These are phyloP conservation scores for Metaphire vulgaris DNA, from an alignment of 1,140 invertebrate genomes.

Conservation along the genomic window DNA sequence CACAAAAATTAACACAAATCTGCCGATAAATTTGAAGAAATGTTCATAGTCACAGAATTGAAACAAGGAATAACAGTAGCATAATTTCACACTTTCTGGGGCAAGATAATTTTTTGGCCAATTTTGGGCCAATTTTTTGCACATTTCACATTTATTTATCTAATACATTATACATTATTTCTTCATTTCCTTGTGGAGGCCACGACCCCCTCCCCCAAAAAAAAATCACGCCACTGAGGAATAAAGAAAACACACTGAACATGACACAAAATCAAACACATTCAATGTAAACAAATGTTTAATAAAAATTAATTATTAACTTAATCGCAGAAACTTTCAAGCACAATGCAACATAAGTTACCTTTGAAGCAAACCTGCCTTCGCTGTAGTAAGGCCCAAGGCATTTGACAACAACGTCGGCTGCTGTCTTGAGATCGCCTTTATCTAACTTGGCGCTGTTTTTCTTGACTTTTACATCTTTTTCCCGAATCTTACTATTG, in stretches of 20 bases:
- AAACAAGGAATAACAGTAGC: too few relatives aligned
- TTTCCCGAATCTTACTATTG: neutral
- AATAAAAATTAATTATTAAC: neutral
- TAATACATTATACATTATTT: neutral
- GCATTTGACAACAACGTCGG: neutral
- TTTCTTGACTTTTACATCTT: neutral
- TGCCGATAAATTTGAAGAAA: neutral
- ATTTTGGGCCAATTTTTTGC: too few relatives aligned
- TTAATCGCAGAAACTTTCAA: neutral
- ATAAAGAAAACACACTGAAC: neutral
- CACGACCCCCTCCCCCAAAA: too few relatives aligned
- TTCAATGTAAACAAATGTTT: neutral
- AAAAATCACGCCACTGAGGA: too few relatives aligned
- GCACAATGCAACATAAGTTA: neutral
- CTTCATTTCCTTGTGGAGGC: neutral
- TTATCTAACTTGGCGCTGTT: neutral
- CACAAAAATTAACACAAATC: neutral
- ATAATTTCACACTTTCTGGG: too few relatives aligned
- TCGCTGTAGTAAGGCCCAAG: neutral
- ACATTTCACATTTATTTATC: too few relatives aligned
- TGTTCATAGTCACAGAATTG: neutral
- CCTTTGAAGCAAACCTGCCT: neutral
- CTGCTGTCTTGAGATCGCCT: neutral
- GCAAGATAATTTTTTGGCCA: too few relatives aligned
- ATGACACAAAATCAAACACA: too few relatives aligned